Conservation (phyloP, 2,888 invertebrate species). For the Chydorus sphaericus region DNA sequence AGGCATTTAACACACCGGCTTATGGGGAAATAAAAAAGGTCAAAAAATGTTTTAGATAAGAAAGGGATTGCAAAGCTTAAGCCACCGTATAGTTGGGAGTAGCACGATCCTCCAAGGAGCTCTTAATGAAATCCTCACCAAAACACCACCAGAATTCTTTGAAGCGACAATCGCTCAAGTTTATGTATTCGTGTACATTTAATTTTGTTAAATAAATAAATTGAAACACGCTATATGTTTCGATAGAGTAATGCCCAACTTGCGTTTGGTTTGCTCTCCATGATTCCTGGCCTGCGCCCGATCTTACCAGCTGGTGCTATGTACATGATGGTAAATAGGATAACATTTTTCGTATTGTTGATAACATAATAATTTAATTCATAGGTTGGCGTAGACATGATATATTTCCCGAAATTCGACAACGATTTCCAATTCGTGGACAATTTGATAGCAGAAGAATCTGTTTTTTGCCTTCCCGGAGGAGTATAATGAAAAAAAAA, state of each 20-base stretch:
- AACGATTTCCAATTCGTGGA: slow-evolving; percentile 78
- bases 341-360: too few relatives aligned
- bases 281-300: slow-evolving; percentile 66
- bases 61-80: slow-evolving; percentile 45
- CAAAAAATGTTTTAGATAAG: slow-evolving; percentile 29
- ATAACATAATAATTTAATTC: slow-evolving; percentile 16
- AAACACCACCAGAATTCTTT: slow-evolving; percentile 74
- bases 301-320: slow-evolving; percentile 92
- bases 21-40: too few relatives aligned
- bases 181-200: slow-evolving; percentile 31
- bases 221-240: slow-evolving; percentile 12
- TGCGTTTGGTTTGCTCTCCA: slow-evolving; percentile 50
- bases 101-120: slow-evolving; percentile 86
- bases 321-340: slow-evolving; percentile 90
- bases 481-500: slow-evolving; percentile 40
- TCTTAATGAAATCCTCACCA: slow-evolving; percentile 62
- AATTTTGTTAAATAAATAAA: not conserved
- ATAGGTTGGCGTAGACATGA: slow-evolving; percentile 53
- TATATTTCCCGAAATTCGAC: slow-evolving; percentile 61
- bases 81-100: slow-evolving; percentile 79
- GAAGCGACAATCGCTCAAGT: slow-evolving; percentile 51
- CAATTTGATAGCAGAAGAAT: slow-evolving; percentile 76
- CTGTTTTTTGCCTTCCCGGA: slow-evolving; percentile 93
- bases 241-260: slow-evolving; percentile 63
- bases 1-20: too few relatives aligned